Base-by-base conservation (phyloP, 64 coral and sea anemone genomes). In the Astreopora myriophthalma region DNA sequence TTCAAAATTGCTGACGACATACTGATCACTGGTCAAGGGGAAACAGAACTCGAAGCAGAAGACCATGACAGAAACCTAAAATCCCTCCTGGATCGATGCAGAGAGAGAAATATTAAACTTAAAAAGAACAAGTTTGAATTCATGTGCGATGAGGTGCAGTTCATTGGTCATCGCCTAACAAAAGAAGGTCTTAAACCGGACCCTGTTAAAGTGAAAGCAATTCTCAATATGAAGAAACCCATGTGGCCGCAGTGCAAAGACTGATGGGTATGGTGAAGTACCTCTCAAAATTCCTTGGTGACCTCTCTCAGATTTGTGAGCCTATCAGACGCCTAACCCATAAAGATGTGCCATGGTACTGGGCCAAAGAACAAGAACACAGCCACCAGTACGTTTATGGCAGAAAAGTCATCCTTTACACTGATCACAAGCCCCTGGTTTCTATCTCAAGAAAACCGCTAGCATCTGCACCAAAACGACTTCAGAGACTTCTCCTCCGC, bases 41-140 rank as follows among this genome's bases (percentile, higher is more conserved):
- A 83, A 67, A 28, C 25, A 67, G 63, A 67, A 22, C 63, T 2
- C 1, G 22, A 67, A 22, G 63, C 42, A 55, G 40, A 80, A 52
- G 57, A 37, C 74, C 19, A 57, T 11, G 42, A 46, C 42, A 46
- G 42, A 46, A 46, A 46, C 42, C 42, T 46, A 6, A 46, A 46
- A 11, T 46, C 5, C 42, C n/a, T n/a, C n/a, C n/a, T 86, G 70
- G 24, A 92, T 51, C 61, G 73, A 58, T 87, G 91, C 42, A 34
- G 66, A 2, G 34, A 72, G 64, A 71, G 83, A 38, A 68, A 68
- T 25, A 87, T 93, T 26, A 69, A 79, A 40, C 74, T 93, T 58
- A 87, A 87, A 34, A 86, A 87, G 68, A 76, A 76, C 51, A 87
- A 93, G 85, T 87, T 92, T 28, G 29, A 84, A 16, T 79, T 84